Base-by-base conservation (phyloP, 2,888 invertebrate species). In the Polydrusus cervinus region DNA sequence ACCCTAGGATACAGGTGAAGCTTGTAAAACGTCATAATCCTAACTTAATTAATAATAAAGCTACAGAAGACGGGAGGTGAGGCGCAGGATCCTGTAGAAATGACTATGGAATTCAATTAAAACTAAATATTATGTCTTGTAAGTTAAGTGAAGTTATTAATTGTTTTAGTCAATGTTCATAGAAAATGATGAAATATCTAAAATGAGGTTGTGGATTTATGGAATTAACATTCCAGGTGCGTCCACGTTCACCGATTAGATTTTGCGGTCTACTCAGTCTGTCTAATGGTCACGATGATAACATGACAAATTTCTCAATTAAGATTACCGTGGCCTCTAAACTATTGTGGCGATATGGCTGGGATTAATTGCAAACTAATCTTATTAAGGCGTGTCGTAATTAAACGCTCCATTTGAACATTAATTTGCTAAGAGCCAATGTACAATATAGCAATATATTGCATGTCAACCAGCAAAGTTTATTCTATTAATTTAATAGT, bases 241-340 rank as follows among this genome's bases (percentile, higher is more conserved):
- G 67, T 67, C 65, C 67, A 62, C 66, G 71, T 71, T 55, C 43
- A 47, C 20, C 60, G 75, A 75, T 75, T 75, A 75, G 71, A 75
- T 75, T 71, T 57, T 75, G 75, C 40, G 71, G 75, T 71, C 67
- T 16, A 45, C 18, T 53, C 75, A 67, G 60, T 75, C 61, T 62
- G 71, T 75, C 71, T 71, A 75, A 75, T 75, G 75, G 75, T 67
- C 66, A 75, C 77, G 77, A 77, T 74, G 77, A 77, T 75, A 77
- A 68, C 77, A 75, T 77, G 77, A 77, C 77, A 77, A 77, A 77
- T 77, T 77, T 77, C 77, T 77, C 77, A 75, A 75, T 77, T 77
- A 77, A 77, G 77, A 77, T 77, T 77, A 75, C 43, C 68, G 49
- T 55, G 49, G 65, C 68, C 68, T 57, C 71, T 65, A 74, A 73